Evolutionary conservation across 2,888 invertebrate species (phyloP), one percentile per base, ranked within the genome.

Genomic region (Tethea ocularis): DNA sequence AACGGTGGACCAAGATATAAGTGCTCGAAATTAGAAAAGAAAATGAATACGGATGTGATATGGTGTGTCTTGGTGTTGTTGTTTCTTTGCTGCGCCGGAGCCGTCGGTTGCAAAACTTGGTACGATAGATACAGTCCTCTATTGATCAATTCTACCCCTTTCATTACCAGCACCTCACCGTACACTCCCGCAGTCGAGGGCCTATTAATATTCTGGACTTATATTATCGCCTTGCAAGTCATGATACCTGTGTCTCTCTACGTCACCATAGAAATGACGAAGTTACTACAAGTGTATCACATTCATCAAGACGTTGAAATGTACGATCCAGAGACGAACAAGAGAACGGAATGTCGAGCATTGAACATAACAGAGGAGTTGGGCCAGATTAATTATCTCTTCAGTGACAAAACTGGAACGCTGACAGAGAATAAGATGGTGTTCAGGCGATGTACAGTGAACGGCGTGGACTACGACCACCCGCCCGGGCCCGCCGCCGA

Each of bases 361-460:
- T 94, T 98, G 80, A 99, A 99, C 86, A 99, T 99, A 67, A 98
- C 99, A 0, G 99, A 99, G 87, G 99, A 99, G 89, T 94, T 99
- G 72, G 99, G 99, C 1, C 99, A 99, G 93, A 95, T 96, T 69
- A 85, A 84, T 66, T 99, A 99, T 80, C 95, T 99, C 67, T 99
- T 99, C 90, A 98, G 98, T 11, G 99, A 99, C 86, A 99, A 99
- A 91, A 99, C 99, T 0, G 99, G 99, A 7, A 99, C 99, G 1
- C 91, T 99, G 60, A 99, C 99, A 0, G 99, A 99, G 89, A 99
- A 99, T 87, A 96, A 98, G 87, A 99, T 99, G 99, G 95, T 98
- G 78, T 99, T 99, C 88, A 95, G 98, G 60, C 94, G 97, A 56
- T 99, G 99, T 82, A 96, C 97, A 2, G 96, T 99, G 26, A 96